A percentile compares a stretch with the other conserved stretches of the same genome.
These are phyloP conservation scores for Erannis defoliaria DNA, from an alignment of 2,888 invertebrate species.

Conservation along the genomic window DNA sequence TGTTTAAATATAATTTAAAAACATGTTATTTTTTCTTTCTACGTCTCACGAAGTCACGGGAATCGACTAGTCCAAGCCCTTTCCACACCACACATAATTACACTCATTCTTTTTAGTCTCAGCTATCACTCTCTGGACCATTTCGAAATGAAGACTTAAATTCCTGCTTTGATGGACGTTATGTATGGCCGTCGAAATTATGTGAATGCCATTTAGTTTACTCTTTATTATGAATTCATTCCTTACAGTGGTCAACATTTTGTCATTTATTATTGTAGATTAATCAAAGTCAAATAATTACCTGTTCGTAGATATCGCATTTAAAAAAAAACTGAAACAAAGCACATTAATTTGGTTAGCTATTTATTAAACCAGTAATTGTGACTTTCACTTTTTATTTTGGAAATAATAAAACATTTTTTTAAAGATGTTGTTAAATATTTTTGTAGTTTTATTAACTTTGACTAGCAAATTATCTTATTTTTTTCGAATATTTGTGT, in stretches of 20 bases:
- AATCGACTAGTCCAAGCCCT: constrained; percentile 7
- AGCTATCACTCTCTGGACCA: constrained; percentile 18
- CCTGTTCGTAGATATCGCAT: background rate
- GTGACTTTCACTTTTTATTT: background rate
- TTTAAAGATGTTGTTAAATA: no score
- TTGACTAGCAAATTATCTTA: no score
- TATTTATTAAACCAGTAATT: constrained; percentile 2
- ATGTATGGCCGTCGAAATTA: constrained; percentile 21
- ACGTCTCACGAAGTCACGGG: constrained; percentile 12
- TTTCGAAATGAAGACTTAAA: constrained; percentile 36
- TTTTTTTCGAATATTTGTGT: no score
- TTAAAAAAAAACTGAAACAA: no score
- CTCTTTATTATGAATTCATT: constrained; percentile 9
- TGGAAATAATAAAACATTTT: background rate
- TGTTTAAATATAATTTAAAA: no score
- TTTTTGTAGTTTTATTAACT: no score
- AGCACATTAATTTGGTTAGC: constrained; percentile 10
- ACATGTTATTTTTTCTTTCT: no score
- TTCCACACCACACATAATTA: constrained; percentile 31
- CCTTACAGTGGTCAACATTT: constrained; percentile 12
- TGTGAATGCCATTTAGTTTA: constrained; percentile 16
- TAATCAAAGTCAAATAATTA: constrained; percentile 9
- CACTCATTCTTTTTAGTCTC: constrained; percentile 35
- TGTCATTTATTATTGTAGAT: constrained; percentile 20
- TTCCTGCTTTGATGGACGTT: constrained; percentile 30